Evolutionary conservation across 2,113 vertebrate genomes (phyloP).

Genomic region (Sakesphorus luctuosus): DNA sequence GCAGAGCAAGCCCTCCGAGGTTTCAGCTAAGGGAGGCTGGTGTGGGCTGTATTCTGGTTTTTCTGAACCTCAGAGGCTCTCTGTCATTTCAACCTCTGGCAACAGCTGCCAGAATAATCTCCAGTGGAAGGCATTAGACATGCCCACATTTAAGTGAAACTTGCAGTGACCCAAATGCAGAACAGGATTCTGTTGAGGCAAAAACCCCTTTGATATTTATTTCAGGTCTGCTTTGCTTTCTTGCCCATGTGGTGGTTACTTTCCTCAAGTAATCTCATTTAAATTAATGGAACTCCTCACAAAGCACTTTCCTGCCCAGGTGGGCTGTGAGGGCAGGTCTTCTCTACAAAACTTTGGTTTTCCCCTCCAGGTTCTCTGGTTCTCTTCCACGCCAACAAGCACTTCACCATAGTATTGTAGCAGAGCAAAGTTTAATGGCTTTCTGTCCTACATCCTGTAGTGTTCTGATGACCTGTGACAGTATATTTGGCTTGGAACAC

Average conservation of each 20-base stretch:
- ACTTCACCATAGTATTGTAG: accelerated
- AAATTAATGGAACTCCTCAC: not conserved
- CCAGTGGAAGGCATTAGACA: not conserved
- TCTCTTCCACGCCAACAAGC: not conserved
- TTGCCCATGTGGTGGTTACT: not conserved
- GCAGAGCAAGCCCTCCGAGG: not conserved
- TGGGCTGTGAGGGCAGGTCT: not conserved
- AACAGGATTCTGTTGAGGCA: not conserved
- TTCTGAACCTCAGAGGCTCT: not conserved
- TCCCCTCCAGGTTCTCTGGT: not conserved
- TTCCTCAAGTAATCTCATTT: not conserved
- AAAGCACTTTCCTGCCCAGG: not conserved
- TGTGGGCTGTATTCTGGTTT: not conserved
- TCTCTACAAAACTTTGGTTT: not conserved
- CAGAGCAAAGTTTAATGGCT: not conserved
- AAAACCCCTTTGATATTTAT: not conserved
- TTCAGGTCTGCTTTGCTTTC: not conserved
- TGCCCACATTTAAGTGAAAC: not conserved
- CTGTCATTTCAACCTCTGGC: not conserved
- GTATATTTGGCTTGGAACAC: not conserved
- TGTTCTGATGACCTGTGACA: not conserved
- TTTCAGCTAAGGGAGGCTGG: not conserved
- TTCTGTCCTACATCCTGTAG: not conserved
- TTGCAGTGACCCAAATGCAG: accelerated
- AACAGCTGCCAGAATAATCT: not conserved